Percentiles rank a stretch among this genome's conserved stretches.
Conservation (phyloP, 2,113 vertebrate species). For the Brachirus orientalis region DNA sequence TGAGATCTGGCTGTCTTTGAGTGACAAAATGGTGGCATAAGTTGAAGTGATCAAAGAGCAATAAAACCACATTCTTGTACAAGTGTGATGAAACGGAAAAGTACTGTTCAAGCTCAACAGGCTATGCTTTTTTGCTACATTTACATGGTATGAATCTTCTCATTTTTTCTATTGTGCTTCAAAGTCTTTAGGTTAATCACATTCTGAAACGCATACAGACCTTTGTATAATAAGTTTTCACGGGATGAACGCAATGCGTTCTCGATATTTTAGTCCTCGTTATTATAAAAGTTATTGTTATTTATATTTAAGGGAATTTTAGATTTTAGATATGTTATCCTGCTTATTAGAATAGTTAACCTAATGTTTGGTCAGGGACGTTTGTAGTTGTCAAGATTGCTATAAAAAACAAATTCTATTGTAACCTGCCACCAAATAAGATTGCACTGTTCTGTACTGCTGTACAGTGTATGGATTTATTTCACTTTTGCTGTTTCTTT, state of each 20-base stretch:
- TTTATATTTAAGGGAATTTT: slow-evolving; percentile 89
- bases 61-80: slow-evolving; percentile 67
- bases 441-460: slow-evolving; percentile 84
- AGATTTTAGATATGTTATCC: slow-evolving; percentile 81
- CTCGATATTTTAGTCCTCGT: slow-evolving; percentile 72
- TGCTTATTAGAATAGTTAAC: slow-evolving; percentile 68
- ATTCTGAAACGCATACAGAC: slow-evolving; percentile 48
- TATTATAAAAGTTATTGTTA: slow-evolving; percentile 77
- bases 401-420: slow-evolving; percentile 75
- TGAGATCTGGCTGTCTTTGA: slow-evolving; percentile 52
- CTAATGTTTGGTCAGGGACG: slow-evolving; percentile 80
- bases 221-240: slow-evolving; percentile 71
- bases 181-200: slow-evolving; percentile 47
- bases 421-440: slow-evolving; percentile 84
- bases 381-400: slow-evolving; percentile 72
- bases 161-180: slow-evolving; percentile 57
- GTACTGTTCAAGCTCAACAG: slow-evolving; percentile 68
- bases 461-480: slow-evolving; percentile 77
- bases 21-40: slow-evolving; percentile 48
- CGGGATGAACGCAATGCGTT: slow-evolving; percentile 69
- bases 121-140: slow-evolving; percentile 51
- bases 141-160: slow-evolving; percentile 56
- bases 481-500: slow-evolving; percentile 60
- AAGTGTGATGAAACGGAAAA: slow-evolving; percentile 47
- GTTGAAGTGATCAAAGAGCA: slow-evolving; percentile 73